Evolutionary conservation across 2,113 vertebrate species (phyloP).

Genomic region (Anser cygnoides): DNA sequence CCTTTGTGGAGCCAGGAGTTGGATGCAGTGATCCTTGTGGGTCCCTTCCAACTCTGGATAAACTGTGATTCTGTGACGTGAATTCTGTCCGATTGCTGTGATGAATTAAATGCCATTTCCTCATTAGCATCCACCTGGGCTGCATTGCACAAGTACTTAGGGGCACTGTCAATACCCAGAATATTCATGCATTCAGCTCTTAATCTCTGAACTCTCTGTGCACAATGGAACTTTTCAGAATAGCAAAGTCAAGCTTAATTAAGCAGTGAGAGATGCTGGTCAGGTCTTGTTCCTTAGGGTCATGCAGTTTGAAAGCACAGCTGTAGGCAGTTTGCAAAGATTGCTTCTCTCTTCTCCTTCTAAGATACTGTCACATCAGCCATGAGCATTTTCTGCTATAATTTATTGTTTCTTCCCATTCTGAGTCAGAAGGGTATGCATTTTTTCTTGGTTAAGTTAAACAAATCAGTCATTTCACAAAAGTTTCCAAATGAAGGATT

Average conservation of each 20-base stretch:
- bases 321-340: conserved; percentile 23
- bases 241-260: conserved; percentile 16
- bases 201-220: conserved; percentile 42
- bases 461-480: conserved; percentile 54
- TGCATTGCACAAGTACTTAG: neutral
- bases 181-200: conserved; percentile 24
- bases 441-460: conserved; percentile 41
- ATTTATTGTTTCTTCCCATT: conserved; percentile 46
- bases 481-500: conserved; percentile 34
- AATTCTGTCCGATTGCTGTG: neutral
- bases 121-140: conserved; percentile 15
- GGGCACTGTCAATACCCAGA: neutral
- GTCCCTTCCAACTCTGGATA: neutral
- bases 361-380: conserved; percentile 40
- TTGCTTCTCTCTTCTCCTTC: neutral
- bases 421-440: conserved; percentile 3
- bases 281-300: conserved; percentile 55
- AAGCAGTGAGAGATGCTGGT: conserved; percentile 17
- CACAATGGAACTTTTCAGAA: conserved; percentile 49
- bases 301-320: neutral
- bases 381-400: neutral
- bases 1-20: neutral
- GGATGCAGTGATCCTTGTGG: neutral
- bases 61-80: neutral
- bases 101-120: neutral